Conservation (phyloP, 2,113 vertebrate genomes). For the Scomber colias region DNA sequence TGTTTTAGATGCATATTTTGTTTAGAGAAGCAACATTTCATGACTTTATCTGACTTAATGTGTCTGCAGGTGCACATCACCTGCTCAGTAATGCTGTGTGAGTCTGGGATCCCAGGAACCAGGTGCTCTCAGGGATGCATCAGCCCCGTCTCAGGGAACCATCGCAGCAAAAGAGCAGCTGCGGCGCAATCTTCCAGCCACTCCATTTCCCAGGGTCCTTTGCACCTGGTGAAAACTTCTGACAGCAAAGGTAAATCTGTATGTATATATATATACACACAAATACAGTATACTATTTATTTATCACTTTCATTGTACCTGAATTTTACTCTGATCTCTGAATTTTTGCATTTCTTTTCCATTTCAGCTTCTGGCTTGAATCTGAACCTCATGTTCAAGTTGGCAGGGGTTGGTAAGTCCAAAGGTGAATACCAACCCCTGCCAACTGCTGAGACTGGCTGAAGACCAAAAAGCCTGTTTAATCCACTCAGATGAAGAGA, state of each 20-base stretch:
- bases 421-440: conserved; percentile 37
- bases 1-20: too few species aligned
- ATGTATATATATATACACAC: not conserved
- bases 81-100: conserved; percentile 72
- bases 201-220: conserved; percentile 64
- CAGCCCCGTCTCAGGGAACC: not conserved
- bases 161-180: conserved; percentile 35
- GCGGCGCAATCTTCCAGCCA: not conserved
- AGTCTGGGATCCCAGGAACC: conserved; percentile 31
- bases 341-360: not conserved
- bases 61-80: conserved; percentile 71
- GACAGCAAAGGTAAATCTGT: conserved; percentile 24
- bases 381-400: conserved; percentile 30
- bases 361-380: not conserved
- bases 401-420: conserved; percentile 16
- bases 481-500: not conserved
- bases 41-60: not conserved
- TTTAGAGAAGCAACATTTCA: too few species aligned
- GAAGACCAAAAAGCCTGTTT: not conserved
- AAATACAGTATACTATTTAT: too few species aligned
- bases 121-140: conserved; percentile 71
- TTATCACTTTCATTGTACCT: not conserved
- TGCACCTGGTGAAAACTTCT: conserved; percentile 13
- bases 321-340: not conserved
- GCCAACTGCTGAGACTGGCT: conserved; percentile 24